These are phyloP conservation scores for Dynastes maya DNA, from an alignment of 2,888 invertebrate species.

Conservation along the genomic window DNA sequence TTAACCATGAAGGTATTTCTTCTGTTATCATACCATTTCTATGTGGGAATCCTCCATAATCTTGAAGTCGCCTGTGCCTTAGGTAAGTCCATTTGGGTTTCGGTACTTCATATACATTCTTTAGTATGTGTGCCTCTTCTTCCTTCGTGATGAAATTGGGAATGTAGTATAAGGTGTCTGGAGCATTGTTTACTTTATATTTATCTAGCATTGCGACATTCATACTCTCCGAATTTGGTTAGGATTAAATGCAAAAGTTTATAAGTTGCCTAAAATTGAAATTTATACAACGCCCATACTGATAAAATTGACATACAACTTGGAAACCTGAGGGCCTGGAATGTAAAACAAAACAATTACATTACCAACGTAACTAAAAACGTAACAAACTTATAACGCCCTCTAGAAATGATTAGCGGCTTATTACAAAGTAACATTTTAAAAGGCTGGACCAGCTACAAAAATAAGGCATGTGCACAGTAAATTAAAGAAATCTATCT, in stretches of 20 bases:
- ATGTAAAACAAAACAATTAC: too few species aligned
- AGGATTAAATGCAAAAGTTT: not conserved
- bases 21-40: constrained; percentile 95
- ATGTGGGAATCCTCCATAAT: constrained; percentile 93
- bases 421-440: too few species aligned
- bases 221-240: too few species aligned
- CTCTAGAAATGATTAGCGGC: too few species aligned
- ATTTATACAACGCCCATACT: not conserved
- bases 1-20: constrained; percentile 89
- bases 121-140: constrained; percentile 82
- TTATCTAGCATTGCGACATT: constrained; percentile 49
- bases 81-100: constrained; percentile 97
- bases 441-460: too few species aligned
- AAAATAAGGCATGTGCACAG: too few species aligned
- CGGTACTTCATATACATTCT: constrained; percentile 85
- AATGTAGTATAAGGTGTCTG: constrained; percentile 84
- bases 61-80: constrained; percentile 92
- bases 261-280: not conserved
- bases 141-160: constrained; percentile 87
- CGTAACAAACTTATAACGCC: too few species aligned
- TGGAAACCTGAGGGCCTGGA: too few species aligned
- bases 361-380: too few species aligned
- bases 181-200: constrained; percentile 70
- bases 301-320: not conserved
- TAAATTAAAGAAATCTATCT: too few species aligned